Evolutionary conservation across 1,140 invertebrate species (phyloP).

Genomic region (Pantala flavescens): DNA sequence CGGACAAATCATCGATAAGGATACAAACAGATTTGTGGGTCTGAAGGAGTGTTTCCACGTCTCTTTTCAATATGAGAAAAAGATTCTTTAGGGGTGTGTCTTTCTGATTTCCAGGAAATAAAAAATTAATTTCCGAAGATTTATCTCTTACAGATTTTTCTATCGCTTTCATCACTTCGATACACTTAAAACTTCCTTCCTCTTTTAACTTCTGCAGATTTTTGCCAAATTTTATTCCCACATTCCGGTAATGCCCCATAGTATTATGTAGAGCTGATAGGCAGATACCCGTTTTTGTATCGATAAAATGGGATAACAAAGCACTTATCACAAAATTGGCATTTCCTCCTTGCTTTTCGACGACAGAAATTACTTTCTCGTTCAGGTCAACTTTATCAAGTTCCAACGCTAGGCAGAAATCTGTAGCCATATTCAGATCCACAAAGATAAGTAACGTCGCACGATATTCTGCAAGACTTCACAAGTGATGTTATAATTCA

Average conservation of each 20-base stretch:
- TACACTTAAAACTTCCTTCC: conserved; percentile 40
- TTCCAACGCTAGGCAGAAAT: not conserved
- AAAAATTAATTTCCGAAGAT: conserved; percentile 28
- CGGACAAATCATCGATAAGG: conserved; percentile 57
- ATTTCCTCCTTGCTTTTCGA: conserved; percentile 54
- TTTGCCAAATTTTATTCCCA: conserved; percentile 60
- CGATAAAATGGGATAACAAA: not conserved
- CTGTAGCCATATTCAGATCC: not conserved
- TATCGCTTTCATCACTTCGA: conserved; percentile 44
- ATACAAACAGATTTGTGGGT: conserved; percentile 34
- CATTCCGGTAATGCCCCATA: conserved; percentile 56
- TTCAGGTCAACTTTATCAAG: conserved; percentile 31
- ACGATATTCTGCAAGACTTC: too few relatives aligned
- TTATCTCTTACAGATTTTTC: conserved; percentile 31
- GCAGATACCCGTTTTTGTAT: conserved; percentile 31
- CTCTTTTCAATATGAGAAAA: conserved; percentile 2
- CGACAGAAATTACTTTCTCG: conserved; percentile 49
- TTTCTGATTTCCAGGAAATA: conserved; percentile 25
- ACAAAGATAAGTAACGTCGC: not conserved
- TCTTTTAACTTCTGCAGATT: conserved; percentile 48
- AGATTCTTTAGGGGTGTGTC: conserved; percentile 22
- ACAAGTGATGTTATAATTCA: too few relatives aligned
- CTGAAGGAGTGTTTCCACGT: conserved; percentile 28
- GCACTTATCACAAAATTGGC: conserved; percentile 49
- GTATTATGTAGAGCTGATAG: conserved; percentile 57